Percentiles rank a stretch among this genome's conserved stretches.
Evolutionary conservation across 2,113 vertebrate species (phyloP).

Genomic region (Corythoichthys intestinalis): DNA sequence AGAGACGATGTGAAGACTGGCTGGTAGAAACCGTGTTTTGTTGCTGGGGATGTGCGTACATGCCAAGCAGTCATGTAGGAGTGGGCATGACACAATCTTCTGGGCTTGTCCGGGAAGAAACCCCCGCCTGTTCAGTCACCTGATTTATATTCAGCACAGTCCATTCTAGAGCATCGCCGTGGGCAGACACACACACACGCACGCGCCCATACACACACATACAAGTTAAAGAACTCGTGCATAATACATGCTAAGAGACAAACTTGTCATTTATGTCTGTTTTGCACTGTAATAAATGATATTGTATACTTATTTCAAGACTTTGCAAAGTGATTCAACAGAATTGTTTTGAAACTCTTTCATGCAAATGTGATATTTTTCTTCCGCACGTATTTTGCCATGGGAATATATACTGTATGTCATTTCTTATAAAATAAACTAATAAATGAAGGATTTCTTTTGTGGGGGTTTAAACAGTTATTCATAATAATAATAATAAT

Average conservation of each 20-base stretch:
- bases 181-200: conserved; percentile 64
- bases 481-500: no score
- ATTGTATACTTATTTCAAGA: no score
- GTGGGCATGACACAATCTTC: conserved; percentile 70
- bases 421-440: no score
- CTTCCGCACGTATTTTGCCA: no score
- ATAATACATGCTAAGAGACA: not conserved
- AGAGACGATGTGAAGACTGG: conserved; percentile 36
- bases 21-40: conserved; percentile 55
- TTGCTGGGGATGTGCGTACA: conserved; percentile 20
- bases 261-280: no score
- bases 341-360: no score
- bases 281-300: no score
- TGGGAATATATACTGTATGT: no score
- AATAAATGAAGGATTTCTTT: no score
- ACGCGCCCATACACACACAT: conserved; percentile 27
- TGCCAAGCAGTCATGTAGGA: conserved; percentile 56
- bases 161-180: conserved; percentile 67
- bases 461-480: no score
- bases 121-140: conserved; percentile 71
- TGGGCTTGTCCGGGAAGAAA: conserved; percentile 64
- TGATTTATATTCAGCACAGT: conserved; percentile 76
- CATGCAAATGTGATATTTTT: no score
- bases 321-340: no score
- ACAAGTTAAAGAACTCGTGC: conserved; percentile 6